Evolutionary conservation across 2,797 vertebrate genomes (phyloP).

Genomic region (Gymnopithys bicolor): DNA sequence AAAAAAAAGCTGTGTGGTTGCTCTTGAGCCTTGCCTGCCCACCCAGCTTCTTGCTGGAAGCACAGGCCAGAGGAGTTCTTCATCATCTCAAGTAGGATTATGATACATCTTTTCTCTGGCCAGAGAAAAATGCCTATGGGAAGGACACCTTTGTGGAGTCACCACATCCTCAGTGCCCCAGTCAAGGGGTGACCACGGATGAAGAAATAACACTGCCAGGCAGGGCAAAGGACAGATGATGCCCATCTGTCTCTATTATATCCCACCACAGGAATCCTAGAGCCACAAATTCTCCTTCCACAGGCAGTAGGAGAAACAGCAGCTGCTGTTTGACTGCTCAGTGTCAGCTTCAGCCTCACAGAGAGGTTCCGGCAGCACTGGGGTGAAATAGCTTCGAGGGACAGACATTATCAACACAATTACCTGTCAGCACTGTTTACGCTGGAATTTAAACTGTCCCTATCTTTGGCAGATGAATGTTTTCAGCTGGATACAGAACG

Average conservation of each 20-base stretch:
- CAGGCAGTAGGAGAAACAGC: neutral
- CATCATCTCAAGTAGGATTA: rapidly evolving
- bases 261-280: neutral
- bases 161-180: rapidly evolving
- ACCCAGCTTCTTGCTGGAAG: neutral
- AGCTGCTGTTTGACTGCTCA: neutral
- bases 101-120: neutral
- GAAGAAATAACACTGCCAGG: neutral
- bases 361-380: rapidly evolving
- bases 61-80: neutral
- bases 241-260: neutral
- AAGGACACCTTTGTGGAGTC: neutral
- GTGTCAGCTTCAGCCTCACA: rapidly evolving
- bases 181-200: neutral
- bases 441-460: neutral
- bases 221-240: neutral
- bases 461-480: neutral
- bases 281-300: neutral
- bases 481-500: neutral
- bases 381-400: neutral
- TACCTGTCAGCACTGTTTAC: neutral
- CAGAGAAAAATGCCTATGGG: rapidly evolving
- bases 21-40: neutral
- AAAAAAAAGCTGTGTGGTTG: neutral
- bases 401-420: neutral